These are phyloP conservation scores for Danionella cerebrum DNA, from an alignment of 2,113 vertebrate species.

Conservation along the genomic window DNA sequence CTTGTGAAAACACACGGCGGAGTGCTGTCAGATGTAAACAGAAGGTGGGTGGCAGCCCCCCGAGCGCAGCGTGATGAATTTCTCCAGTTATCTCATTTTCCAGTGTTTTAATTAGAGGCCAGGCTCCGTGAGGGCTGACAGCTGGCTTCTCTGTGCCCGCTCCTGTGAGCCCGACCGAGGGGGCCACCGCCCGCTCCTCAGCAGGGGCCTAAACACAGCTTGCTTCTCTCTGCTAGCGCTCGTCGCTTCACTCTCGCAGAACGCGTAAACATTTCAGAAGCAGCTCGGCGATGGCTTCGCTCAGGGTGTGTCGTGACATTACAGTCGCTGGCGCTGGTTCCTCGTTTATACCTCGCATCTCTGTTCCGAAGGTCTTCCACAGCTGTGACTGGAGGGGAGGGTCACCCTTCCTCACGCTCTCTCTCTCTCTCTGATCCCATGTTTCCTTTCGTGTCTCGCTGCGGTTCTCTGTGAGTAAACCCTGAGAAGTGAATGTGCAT, in stretches of 20 bases:
- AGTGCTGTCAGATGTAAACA: constrained; percentile 79
- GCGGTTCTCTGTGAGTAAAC: no score
- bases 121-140: constrained; percentile 84
- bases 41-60: constrained; percentile 83
- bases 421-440: no score
- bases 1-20: constrained; percentile 68
- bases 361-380: no score
- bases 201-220: constrained; percentile 66
- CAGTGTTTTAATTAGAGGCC: constrained; percentile 99
- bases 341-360: no score
- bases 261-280: neutral
- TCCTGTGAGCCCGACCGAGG: constrained; percentile 88
- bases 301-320: neutral
- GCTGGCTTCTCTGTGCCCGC: constrained; percentile 87
- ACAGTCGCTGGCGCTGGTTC: no score
- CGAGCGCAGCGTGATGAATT: constrained; percentile 82
- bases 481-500: no score
- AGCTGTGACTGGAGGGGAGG: no score
- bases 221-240: constrained; percentile 27
- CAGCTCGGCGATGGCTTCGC: neutral
- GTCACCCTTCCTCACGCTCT: no score
- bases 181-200: constrained; percentile 58
- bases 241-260: constrained; percentile 1
- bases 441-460: no score
- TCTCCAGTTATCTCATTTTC: constrained; percentile 99